These are phyloP conservation scores for Anser cygnoides DNA, from an alignment of 2,113 vertebrate species.

Conservation along the genomic window DNA sequence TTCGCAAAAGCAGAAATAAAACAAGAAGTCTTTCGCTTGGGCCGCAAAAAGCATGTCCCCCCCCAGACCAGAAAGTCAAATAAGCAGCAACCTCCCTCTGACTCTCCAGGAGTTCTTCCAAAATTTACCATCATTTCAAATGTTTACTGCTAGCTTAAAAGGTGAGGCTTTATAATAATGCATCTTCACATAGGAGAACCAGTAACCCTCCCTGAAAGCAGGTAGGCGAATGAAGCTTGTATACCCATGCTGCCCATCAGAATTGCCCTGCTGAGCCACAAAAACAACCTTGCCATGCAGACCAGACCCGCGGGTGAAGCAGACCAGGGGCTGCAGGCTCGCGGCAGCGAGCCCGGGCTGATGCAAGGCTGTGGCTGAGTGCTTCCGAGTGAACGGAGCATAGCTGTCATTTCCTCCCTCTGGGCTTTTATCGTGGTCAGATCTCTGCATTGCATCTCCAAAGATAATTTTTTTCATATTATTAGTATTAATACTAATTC, in stretches of 20 bases:
- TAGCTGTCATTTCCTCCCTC: background rate
- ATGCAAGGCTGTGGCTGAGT: too few species aligned
- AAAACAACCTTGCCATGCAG: too few species aligned
- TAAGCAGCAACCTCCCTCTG: background rate
- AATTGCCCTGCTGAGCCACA: too few species aligned
- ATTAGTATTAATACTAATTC: background rate
- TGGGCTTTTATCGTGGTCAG: background rate
- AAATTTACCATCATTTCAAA: background rate
- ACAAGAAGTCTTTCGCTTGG: background rate
- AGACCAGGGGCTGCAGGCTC: background rate
- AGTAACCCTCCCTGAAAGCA: background rate
- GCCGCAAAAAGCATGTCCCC: background rate
- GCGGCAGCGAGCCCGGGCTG: too few species aligned
- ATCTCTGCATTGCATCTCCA: background rate
- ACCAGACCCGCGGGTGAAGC: background rate
- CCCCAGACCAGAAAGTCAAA: background rate
- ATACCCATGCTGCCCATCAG: background rate
- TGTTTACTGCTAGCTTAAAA: background rate
- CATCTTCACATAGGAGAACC: background rate
- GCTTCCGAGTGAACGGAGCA: background rate
- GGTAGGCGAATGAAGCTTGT: rapidly evolving
- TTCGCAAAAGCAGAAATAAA: background rate
- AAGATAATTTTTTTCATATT: background rate
- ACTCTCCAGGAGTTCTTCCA: background rate
- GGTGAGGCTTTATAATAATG: background rate